Evolutionary conservation across 2,113 vertebrate species (phyloP).

Genomic region (Stercorarius parasiticus): DNA sequence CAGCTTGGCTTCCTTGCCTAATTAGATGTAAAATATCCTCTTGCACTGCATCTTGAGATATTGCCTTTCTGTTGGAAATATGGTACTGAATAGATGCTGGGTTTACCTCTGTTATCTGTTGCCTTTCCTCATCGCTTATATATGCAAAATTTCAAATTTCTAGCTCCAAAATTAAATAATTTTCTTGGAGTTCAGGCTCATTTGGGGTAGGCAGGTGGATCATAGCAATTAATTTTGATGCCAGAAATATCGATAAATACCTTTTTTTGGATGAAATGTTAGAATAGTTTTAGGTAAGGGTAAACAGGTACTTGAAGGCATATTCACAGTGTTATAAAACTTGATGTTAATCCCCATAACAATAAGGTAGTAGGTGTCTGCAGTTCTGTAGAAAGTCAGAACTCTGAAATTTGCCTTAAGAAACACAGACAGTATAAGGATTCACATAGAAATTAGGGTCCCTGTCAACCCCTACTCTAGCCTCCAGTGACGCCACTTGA

Average conservation of each 20-base stretch:
- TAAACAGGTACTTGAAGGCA: background rate
- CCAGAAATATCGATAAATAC: background rate
- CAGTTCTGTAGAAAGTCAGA: background rate
- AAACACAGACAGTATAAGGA: background rate
- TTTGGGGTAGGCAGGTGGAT: background rate
- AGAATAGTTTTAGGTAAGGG: background rate
- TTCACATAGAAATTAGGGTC: background rate
- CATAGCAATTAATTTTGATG: background rate
- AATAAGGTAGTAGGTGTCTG: background rate
- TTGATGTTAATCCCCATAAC: background rate
- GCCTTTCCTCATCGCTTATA: background rate
- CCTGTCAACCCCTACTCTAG: background rate
- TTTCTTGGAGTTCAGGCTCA: background rate
- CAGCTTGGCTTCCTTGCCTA: slow-evolving; percentile 58
- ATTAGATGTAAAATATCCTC: slow-evolving; percentile 60
- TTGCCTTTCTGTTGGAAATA: background rate
- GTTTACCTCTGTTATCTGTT: background rate
- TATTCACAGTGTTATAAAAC: background rate
- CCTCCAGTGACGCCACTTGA: background rate
- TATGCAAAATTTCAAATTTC: background rate
- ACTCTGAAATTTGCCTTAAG: background rate
- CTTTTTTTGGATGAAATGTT: background rate
- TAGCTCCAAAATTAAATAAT: background rate
- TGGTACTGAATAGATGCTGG: background rate
- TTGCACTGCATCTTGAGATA: background rate